phyloP scores from a whole-genome alignment of 2,888 invertebrate species.

The Drosophila fungiperda region DNA sequence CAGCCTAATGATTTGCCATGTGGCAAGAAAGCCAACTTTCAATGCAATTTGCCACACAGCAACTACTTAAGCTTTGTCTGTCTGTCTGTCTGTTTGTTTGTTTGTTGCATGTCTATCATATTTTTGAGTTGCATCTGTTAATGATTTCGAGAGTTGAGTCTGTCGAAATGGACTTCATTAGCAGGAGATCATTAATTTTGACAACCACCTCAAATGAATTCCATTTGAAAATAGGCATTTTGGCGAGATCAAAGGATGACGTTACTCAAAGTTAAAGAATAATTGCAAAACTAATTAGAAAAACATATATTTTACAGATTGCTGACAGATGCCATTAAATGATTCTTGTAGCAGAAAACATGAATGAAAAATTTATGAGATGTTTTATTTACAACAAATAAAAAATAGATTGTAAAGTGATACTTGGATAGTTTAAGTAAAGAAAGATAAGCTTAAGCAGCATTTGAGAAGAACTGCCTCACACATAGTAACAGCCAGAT shows the following conservation, averaged over 20 bases:
- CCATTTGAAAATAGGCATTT: conserved; percentile 16
- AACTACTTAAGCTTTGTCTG: conserved; percentile 9
- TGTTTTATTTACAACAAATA: not conserved
- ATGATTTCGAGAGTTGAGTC: conserved; percentile 27
- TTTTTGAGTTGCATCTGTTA: conserved; percentile 32
- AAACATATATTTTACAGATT: not conserved
- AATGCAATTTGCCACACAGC: conserved; percentile 62
- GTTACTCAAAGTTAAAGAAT: not conserved
- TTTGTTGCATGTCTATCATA: conserved; percentile 25
- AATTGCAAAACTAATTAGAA: not conserved
- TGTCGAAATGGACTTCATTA: conserved; percentile 47
- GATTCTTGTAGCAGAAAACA: not conserved
- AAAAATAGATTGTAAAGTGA: not conserved
- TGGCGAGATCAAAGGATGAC: conserved; percentile 14
- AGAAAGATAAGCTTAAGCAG: not conserved
- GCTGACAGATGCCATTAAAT: not conserved
- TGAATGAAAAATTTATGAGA: not conserved
- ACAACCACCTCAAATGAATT: conserved; percentile 17
- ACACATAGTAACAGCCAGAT: not conserved
- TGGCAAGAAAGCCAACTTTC: conserved; percentile 52
- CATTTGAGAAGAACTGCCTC: not conserved
- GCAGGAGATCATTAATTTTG: conserved; percentile 53
- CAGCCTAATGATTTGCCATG: conserved; percentile 36
- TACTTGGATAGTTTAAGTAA: not conserved
- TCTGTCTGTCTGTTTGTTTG: not conserved